phyloP scores from a whole-genome alignment of 2,797 vertebrate species.

The Coregonus suidteri region DNA sequence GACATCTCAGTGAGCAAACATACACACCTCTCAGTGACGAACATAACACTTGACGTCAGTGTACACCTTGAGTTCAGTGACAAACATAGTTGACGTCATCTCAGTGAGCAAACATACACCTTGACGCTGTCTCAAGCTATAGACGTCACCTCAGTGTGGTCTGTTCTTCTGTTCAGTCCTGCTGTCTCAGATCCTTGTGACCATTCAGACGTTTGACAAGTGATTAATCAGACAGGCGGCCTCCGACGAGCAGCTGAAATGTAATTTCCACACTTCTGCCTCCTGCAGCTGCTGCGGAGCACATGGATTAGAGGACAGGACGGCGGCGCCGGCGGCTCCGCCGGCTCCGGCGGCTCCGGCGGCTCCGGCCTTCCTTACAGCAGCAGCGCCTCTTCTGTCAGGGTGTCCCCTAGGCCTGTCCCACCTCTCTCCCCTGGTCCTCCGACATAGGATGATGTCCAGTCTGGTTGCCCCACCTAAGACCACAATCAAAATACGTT shows the following conservation, averaged over 20 bases:
- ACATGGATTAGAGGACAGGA: conserved; percentile 58
- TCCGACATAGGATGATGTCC: conserved; percentile 75
- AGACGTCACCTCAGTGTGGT: too few species aligned
- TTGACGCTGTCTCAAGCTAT: too few species aligned
- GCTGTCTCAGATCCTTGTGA: conserved; percentile 51
- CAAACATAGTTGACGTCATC: too few species aligned
- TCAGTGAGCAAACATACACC: too few species aligned
- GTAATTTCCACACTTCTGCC: conserved; percentile 85
- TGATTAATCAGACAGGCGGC: conserved; percentile 84
- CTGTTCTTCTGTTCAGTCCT: neutral
- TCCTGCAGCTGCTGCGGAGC: conserved; percentile 17
- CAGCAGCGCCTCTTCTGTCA: neutral
- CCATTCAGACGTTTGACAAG: conserved; percentile 77
- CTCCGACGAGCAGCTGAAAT: conserved; percentile 83
- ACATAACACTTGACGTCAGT: too few species aligned
- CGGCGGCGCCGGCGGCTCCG: too few species aligned
- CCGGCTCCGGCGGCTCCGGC: too few species aligned
- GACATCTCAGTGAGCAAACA: too few species aligned
- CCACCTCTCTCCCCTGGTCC: neutral
- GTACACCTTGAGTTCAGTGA: too few species aligned
- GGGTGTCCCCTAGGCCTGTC: neutral
- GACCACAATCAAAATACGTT: neutral
- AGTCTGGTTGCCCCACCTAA: conserved; percentile 57
- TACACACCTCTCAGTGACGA: too few species aligned
- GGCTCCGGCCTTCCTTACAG: conserved; percentile 10